phyloP scores from a whole-genome alignment of 2,797 vertebrate species.

The Potorous gilbertii region DNA sequence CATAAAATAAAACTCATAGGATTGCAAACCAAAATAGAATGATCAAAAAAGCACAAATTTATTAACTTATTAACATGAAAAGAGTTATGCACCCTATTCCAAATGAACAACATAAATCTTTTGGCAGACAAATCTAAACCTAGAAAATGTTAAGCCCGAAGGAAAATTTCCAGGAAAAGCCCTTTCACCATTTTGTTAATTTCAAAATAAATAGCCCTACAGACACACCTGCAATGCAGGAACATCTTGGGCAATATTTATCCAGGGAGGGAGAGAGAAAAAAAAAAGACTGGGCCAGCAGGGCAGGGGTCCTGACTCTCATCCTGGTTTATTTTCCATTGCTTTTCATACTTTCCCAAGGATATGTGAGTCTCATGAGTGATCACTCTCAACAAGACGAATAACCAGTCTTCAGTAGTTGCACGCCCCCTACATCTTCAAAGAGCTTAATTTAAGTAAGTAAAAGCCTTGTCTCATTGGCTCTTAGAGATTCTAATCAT shows the following conservation, averaged over 20 bases:
- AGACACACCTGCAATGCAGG: not conserved
- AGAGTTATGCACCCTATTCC: not conserved
- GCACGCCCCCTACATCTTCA: conserved; percentile 8
- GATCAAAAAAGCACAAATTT: not conserved
- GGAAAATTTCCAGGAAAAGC: conserved; percentile 11
- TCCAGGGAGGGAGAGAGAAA: not conserved
- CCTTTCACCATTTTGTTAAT: conserved; percentile 14
- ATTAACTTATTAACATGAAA: not conserved
- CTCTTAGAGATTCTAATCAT: conserved; percentile 15
- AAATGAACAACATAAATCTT: not conserved
- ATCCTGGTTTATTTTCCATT: not conserved
- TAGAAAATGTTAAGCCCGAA: conserved; percentile 14
- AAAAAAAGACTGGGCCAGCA: not conserved
- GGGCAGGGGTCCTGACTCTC: not conserved
- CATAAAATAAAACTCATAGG: not conserved
- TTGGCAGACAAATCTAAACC: not conserved
- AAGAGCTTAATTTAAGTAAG: conserved; percentile 22
- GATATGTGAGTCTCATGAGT: not conserved
- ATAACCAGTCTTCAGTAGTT: not conserved
- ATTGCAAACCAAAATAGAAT: not conserved
- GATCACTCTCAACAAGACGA: not conserved
- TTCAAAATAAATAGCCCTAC: not conserved
- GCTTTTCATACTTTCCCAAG: conserved; percentile 4
- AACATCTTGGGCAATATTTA: conserved; percentile 1
- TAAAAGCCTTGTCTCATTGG: conserved; percentile 1